A percentile compares a stretch with the other conserved stretches of the same genome.
phyloP scores from a whole-genome alignment of 2,113 vertebrate species.

The Alligator mississippiensis region DNA sequence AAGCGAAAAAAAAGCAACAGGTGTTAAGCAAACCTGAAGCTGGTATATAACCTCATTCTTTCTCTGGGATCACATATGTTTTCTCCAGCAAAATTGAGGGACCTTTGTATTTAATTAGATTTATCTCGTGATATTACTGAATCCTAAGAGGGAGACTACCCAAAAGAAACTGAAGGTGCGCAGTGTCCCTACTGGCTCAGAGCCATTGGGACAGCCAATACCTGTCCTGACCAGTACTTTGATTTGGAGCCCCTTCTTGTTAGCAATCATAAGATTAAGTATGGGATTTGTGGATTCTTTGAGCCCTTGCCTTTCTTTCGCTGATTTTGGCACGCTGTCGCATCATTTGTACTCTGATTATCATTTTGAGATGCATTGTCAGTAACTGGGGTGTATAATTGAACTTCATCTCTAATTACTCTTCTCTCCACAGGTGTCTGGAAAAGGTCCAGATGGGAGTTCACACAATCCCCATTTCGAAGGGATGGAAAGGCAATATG shows the following conservation, averaged over 20 bases:
- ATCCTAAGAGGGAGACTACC: background rate
- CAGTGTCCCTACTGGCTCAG: background rate
- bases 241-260: conserved; percentile 30
- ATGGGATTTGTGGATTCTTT: conserved; percentile 44
- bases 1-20: background rate
- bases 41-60: background rate
- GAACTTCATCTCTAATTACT: conserved; percentile 81
- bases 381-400: conserved; percentile 75
- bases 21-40: background rate
- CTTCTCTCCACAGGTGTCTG: conserved; percentile 85
- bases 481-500: conserved; percentile 85
- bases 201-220: background rate
- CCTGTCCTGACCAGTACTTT: conserved; percentile 7
- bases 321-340: conserved; percentile 72
- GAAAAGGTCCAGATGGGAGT: conserved; percentile 84
- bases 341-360: conserved; percentile 73
- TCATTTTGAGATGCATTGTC: conserved; percentile 75
- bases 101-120: background rate
- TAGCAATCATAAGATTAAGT: conserved; percentile 61
- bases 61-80: background rate
- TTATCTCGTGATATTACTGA: background rate
- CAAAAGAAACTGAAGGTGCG: background rate
- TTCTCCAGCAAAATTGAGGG: background rate
- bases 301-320: conserved; percentile 62
- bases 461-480: conserved; percentile 80